Base-by-base conservation (phyloP, 2,797 vertebrate species). In the Diglossa cyanea region DNA sequence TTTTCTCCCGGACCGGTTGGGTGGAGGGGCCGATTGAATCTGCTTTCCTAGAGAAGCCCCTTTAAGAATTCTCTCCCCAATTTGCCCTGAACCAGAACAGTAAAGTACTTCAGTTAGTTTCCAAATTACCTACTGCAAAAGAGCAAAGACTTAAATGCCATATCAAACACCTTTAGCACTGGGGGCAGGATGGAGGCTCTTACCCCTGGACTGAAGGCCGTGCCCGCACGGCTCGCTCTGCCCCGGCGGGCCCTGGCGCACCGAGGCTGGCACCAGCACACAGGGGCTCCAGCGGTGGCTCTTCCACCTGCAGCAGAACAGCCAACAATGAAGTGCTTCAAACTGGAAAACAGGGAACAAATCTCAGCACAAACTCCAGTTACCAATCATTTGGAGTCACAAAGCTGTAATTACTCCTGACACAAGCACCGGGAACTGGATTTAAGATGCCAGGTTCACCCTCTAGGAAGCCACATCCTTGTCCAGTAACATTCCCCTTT, bases 191-290 rank as follows among this genome's bases (percentile, higher is more conserved):
- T 1, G 53, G 55, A 92, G 54, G 13, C 3, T 7, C 97, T 97
- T 98, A 98, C 99, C 99, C 98, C 99, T 98, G 60, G 98, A 98
- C 96, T 99, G 99, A 42, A 99, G 96, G 26, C 99, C 99, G 2
- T 97, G 98, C 40, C 99, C 99, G 81, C 99, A 99, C 0, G 97
- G 85, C 77, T 99, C 99, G 8, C 47, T 97, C 5, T 97, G 95
- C 93, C 98, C 98, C 2, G 71, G 95, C 45, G 97, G 86, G 77
- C 97, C 97, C 71, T 98, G 98, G 30, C 97, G 97, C 85, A 99
- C 97, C 4, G 98, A 98, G 20, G 98, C 98, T 4, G 99, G 99
- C 61, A 99, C 99, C 83, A 99, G 95, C 45, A 98, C 95, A 53
- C 99, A 99, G 40, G 97, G 97, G 87, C 98, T 98, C 99, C 99